A percentile compares a stretch with the other conserved stretches of the same genome.
These are phyloP conservation scores for Dorcus parallelipipedus DNA, from an alignment of 2,888 invertebrate species.

Conservation along the genomic window DNA sequence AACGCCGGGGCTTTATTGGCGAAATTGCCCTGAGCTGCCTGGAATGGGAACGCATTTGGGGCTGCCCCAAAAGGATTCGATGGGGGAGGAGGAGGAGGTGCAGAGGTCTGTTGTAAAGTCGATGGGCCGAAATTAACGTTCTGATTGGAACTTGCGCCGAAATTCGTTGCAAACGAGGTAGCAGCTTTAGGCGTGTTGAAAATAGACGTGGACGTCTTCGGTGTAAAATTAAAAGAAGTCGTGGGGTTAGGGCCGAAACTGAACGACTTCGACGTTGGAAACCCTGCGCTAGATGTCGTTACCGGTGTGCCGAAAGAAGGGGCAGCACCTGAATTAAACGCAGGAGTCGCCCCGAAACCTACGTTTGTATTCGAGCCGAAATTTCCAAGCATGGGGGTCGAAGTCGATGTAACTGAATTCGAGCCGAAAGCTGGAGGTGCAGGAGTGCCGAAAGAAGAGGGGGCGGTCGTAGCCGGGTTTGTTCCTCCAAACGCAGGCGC, in stretches of 20 bases:
- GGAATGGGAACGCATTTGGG: neutral
- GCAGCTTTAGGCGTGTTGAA: too few relatives aligned
- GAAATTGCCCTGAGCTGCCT: neutral
- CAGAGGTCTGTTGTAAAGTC: neutral
- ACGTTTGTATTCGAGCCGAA: neutral
- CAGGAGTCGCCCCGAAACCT: neutral
- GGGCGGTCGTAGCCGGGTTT: slow-evolving; percentile 9
- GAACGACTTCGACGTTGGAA: neutral
- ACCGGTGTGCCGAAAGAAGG: neutral
- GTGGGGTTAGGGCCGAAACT: too few relatives aligned
- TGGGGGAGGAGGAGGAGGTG: neutral
- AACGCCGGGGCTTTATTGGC: neutral
- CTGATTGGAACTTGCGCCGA: too few relatives aligned
- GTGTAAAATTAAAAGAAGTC: too few relatives aligned
- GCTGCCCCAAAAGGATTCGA: slow-evolving; percentile 3
- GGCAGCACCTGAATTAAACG: neutral
- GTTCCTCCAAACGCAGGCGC: slow-evolving; percentile 26
- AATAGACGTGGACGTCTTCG: too few relatives aligned
- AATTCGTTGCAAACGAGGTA: too few relatives aligned
- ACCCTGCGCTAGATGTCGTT: neutral
- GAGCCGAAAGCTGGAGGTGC: slow-evolving; percentile 30
- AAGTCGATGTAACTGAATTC: slow-evolving; percentile 36
- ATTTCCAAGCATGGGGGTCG: slow-evolving; percentile 23
- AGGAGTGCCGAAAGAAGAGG: slow-evolving; percentile 25
- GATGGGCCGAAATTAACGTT: neutral